phyloP scores from a whole-genome alignment of 2,888 invertebrate species.

The Aphodius sticticus region DNA sequence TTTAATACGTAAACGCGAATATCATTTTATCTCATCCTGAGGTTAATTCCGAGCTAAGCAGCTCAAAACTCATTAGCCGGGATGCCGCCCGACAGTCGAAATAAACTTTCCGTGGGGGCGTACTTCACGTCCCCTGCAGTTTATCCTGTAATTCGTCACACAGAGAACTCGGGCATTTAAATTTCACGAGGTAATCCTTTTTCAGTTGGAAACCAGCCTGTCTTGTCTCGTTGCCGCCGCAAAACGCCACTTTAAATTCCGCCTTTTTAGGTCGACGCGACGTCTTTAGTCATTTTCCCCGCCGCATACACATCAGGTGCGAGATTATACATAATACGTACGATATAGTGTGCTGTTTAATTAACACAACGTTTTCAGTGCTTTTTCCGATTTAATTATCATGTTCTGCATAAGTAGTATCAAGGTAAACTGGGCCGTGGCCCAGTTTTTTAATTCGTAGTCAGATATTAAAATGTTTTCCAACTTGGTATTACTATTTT shows the following conservation, averaged over 20 bases:
- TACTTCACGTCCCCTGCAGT: neutral
- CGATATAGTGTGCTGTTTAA: no score
- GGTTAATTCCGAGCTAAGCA: neutral
- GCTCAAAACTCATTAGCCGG: neutral
- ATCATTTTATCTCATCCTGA: slow-evolving; percentile 14
- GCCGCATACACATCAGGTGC: neutral
- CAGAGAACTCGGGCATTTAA: neutral
- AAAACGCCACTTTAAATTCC: slow-evolving; percentile 4
- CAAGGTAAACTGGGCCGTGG: no score
- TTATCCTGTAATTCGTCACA: slow-evolving; percentile 4
- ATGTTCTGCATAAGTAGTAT: no score
- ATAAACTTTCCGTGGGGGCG: neutral
- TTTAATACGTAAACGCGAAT: slow-evolving; percentile 5
- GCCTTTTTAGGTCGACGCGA: neutral
- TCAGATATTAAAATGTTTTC: no score
- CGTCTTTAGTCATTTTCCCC: neutral
- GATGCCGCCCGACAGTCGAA: neutral
- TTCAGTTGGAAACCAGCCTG: neutral
- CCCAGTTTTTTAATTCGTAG: no score
- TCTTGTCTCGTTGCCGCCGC: neutral
- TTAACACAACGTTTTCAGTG: no score
- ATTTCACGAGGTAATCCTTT: slow-evolving; percentile 4
- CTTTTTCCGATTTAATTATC: no score
- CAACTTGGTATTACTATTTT: no score
- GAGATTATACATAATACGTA: no score